Evolutionary conservation across 2,888 invertebrate genomes (phyloP), one percentile per base, ranked within the genome.

Genomic region (Strigamia transsilvanica): DNA sequence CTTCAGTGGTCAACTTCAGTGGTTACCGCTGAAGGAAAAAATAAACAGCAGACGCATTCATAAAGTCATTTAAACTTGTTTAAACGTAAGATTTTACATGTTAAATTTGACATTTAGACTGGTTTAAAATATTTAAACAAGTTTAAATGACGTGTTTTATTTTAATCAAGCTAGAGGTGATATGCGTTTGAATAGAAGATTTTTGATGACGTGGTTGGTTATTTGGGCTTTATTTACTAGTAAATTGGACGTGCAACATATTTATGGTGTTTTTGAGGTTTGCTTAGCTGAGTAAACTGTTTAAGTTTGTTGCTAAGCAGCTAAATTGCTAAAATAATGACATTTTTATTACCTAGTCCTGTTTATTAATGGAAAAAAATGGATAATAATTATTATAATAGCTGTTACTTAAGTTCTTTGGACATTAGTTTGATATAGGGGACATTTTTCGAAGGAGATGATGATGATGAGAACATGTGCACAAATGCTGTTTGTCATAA

Each of bases 401-500:
- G 3, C 27, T 27, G 27, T 27, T 27, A 27, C 27, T 27, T 27
- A 27, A 27, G 27, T 27, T 27, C 3, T 3, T 27, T n/a, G n/a
- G n/a, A n/a, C n/a, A n/a, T n/a, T n/a, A n/a, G n/a, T n/a, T 27
- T 27, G 27, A 27, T 27, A 27, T 2, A 66, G 9, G 6, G 66
- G 15, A 12, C 66, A 66, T 66, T 66, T 66, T 12, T 66, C 66
- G 23, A 66, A 66, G 7, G 23, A 2, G 66, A 66, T 66, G 66
- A 66, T 66, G 21, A 27, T 66, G 66, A n/a, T n/a, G n/a, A n/a
- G 23, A 66, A 66, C 66, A 66, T 21, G 23, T 66, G 66, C 23
- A 6, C 23, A 27, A 66, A 66, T 9, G 66, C 66, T 15, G 23
- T 66, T 23, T 23, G 66, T 66, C 66, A 66, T 23, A 2, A 27